Base-by-base conservation (phyloP, 2,797 vertebrate genomes). In the Tachyglossus aculeatus region DNA sequence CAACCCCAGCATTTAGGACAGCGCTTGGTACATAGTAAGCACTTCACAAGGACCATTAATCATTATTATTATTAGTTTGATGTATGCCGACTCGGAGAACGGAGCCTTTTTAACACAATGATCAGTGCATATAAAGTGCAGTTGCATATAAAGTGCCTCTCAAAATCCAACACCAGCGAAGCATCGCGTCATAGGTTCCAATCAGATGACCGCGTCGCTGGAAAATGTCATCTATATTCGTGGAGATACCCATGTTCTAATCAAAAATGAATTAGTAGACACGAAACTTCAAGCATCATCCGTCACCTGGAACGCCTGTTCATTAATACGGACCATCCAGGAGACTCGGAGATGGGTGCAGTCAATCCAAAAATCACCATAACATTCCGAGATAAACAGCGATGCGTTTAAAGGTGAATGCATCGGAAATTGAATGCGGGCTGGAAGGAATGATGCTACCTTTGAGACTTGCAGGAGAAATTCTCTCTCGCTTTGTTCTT, bases 381-480 rank as follows among this genome's bases (percentile, higher is more conserved):
- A 94, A 88, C 85, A 89, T 88, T 91, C 88, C 84, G 86, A 92
- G 84, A 89, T 82, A 88, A 89, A 87, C 77, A 88, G 86, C 90
- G 94, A 96, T 93, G 86, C 84, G 89, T 94, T 95, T 95, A 92
- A 92, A 94, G 91, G 90, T 87, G 83, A 91, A 81, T 80, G 47
- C 74, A 89, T 89, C 90, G 87, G 78, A 93, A 94, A 95, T 89
- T 83, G 90, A 92, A 92, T 90, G 88, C 86, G 90, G 90, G 60
- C 83, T 87, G 78, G 93, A 93, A 92, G 91, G 94, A 93, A 92
- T 91, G 67, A 91, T 82, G 66, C 59, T 80, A 85, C 74, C 77
- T 87, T 88, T 90, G 84, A 89, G 87, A 91, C 92, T 92, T 90
- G 86, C 77, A 75, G 77, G 78, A 73, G 74, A 44, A 45, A 81